Conservation (phyloP, 2,113 vertebrate genomes). For the Strix aluco region DNA sequence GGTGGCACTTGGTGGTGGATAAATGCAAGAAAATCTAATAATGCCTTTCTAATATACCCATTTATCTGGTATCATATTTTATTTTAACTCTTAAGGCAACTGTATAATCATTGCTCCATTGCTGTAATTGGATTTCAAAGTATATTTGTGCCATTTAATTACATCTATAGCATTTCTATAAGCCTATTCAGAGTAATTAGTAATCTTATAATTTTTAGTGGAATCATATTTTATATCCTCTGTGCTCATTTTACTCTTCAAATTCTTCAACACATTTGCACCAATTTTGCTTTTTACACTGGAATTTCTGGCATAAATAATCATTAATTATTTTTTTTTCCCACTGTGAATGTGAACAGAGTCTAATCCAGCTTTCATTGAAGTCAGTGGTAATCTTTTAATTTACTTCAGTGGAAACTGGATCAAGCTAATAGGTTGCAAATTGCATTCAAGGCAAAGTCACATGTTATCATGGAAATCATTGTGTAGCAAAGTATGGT, state of each 20-base stretch:
- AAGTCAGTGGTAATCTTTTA: constrained; percentile 23
- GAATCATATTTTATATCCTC: constrained; percentile 10
- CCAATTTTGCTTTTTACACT: not conserved
- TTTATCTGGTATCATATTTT: constrained; percentile 51
- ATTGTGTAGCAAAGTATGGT: not conserved
- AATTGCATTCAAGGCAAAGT: not conserved
- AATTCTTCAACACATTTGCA: not conserved
- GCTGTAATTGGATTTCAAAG: constrained; percentile 61
- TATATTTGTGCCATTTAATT: constrained; percentile 58
- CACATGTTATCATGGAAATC: not conserved
- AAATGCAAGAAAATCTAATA: constrained; percentile 63
- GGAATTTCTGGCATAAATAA: constrained; percentile 47
- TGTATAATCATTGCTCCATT: constrained; percentile 40
- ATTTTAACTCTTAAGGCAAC: constrained; percentile 66
- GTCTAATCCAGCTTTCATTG: constrained; percentile 28
- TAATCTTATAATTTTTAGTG: constrained; percentile 37
- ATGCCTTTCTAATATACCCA: constrained; percentile 36
- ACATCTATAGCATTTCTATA: constrained; percentile 31
- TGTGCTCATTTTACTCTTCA: constrained; percentile 12
- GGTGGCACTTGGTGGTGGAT: not conserved
- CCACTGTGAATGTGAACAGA: constrained; percentile 3
- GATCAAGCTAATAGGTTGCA: constrained; percentile 34
- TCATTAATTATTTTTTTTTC: not conserved
- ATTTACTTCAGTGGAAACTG: constrained; percentile 8
- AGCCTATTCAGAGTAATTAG: constrained; percentile 50